Base-by-base conservation (phyloP, 2,797 vertebrate species). In the Melanotaenia pygmaea region DNA sequence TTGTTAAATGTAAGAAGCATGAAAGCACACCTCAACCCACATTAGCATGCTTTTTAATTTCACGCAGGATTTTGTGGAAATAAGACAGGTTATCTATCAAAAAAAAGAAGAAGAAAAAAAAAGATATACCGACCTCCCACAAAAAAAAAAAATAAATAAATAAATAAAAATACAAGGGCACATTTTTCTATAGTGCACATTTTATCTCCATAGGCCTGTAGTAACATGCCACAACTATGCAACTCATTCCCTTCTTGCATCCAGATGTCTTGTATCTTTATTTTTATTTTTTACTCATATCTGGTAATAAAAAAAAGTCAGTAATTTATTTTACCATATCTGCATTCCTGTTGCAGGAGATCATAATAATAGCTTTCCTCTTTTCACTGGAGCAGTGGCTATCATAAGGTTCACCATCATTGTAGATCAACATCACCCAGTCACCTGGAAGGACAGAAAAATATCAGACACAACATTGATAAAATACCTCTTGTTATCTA, bases 341-440 rank as follows among this genome's bases (percentile, higher is more conserved):
- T 1, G 1, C 16, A 2, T 80, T 93, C 61, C 81, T 93, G 82
- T 93, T 92, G 86, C 98, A 99, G 62, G 94, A 97, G 87, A 99
- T 97, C 96, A 98, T 97, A 81, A 99, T 78, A 34, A 96, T 93
- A 53, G 97, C 96, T 71, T 83, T 96, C 37, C 97, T 96, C 12
- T 67, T 73, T 83, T 96, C 95, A 1, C 73, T 50, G 22, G 77
- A 86, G 78, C 98, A 99, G 89, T 96, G 96, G 0, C 0, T 24
- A 66, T 90, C 88, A 18, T 98, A 99, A 11, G 37, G 62, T 0
- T 97, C 94, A 2, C 97, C 97, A 0, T 94, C 89, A 68, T 76
- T 88, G 79, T 98, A 99, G 73, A 94, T 94, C 71, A 99, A 87
- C 94, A 98, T 92, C 89, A 99, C 94, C 97, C 97, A 99, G 76